Base-by-base conservation (phyloP, 2,888 invertebrate species). In the Anarsia innoxiella region DNA sequence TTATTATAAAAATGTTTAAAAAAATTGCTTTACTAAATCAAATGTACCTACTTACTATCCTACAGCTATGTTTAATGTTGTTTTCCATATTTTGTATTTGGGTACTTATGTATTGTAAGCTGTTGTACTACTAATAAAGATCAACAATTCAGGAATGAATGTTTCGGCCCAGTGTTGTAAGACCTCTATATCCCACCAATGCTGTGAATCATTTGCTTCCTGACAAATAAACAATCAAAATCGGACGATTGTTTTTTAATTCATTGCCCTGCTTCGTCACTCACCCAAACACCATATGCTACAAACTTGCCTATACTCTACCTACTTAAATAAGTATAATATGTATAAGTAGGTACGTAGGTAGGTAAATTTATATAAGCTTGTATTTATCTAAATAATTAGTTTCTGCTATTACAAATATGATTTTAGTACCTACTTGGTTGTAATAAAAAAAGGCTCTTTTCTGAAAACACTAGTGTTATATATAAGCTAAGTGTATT, bases 141-240 rank as follows among this genome's bases (percentile, higher is more conserved):
- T 63, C 54, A 53, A 53, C 56, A 55, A 60, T 64, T 68, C 73
- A 77, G 79, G 80, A 70, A 68, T 53, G 39, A 66, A 71, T 73
- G 70, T 78, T 76, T 80, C 73, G 76, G 73, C 79, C 75, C 76
- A 72, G 73, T 75, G 66, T 80, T 75, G 70, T 76, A 74, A 73
- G 67, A 75, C 70, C 73, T 71, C 49, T 83, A 75, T 83, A 80
- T 72, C 82, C 84, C 83, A 84, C 84, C 84, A 80, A 78, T 80
- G 83, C 83, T 83, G 82, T 84, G 82, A 83, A 82, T 76, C 83
- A 76, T 84, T 83, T 79, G 82, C 83, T 84, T 84, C 82, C 80
- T 82, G 82, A 79, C 56, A 75, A 83, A 80, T 83, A 83, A 83
- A 84, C 76, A 75, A 76, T 75, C 77, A 78, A 82, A 82, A 79